Base-by-base conservation (phyloP, 2,888 invertebrate genomes). In the Catocala nupta region DNA sequence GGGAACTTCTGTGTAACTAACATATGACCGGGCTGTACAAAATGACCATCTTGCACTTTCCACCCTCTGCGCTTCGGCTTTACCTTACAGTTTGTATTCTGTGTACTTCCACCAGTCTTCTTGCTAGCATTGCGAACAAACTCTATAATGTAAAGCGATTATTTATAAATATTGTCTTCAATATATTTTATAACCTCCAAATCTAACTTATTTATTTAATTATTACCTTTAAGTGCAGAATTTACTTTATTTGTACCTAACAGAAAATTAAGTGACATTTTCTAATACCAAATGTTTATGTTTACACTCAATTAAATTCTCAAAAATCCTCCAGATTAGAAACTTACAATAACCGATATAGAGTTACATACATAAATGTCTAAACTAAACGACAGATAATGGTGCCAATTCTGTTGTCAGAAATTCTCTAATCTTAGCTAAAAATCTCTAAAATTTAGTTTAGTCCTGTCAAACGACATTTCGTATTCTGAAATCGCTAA, bases 51-150 rank as follows among this genome's bases (percentile, higher is more conserved):
- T 77, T 96, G 96, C n/a, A 95, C 95, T 78, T 96, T 96, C 96
- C 96, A 96, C 0, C 97, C 97, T 82, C 97, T 95, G 78, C 96
- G 97, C 83, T 98, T 97, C 0, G 97, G 96, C 78, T 95, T 95
- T 0, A 95, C 91, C 82, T 96, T 96, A 12, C 96, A 95, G 76
- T 95, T 95, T 0, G 94, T 95, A 81, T 97, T 97, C 71, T 95
- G 95, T 9, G 97, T 96, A 90, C 96, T 97, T 1, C 96, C 95
- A 55, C 96, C 95, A 11, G 96, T 94, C 84, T 97, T 98, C 83
- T 97, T 97, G 80, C 97, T 96, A 0, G 97, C 97, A 13, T 65
- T 51, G 25, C 75, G 65, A n/a, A 76, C 53, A 59, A 77, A 78
- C 52, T 78, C 77, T 77, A 58, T 33, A 70, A 73, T 34, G 13